phyloP scores from a whole-genome alignment of 2,797 vertebrate genomes.

The Syndactyla subalaris region DNA sequence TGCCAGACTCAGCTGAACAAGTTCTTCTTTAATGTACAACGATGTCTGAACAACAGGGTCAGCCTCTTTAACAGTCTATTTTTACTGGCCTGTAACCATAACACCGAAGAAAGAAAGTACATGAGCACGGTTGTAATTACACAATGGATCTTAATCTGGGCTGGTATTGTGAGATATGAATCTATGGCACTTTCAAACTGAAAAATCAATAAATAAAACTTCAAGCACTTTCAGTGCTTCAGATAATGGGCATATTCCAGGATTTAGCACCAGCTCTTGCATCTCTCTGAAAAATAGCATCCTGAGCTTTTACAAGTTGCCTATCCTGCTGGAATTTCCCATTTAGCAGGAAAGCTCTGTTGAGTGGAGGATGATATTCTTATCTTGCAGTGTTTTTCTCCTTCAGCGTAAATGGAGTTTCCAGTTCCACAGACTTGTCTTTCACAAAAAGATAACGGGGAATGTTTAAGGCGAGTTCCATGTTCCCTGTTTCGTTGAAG shows the following conservation, averaged over 20 bases:
- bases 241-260: slow-evolving; percentile 17
- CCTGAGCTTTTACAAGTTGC: slow-evolving; percentile 12
- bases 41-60: background rate
- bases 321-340: background rate
- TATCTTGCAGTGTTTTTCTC: background rate
- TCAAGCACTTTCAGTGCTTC: background rate
- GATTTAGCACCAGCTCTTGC: slow-evolving; percentile 23
- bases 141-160: slow-evolving; percentile 7
- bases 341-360: background rate
- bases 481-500: background rate
- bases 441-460: background rate
- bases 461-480: background rate
- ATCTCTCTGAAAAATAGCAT: background rate
- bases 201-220: slow-evolving; percentile 59
- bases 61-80: background rate
- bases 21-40: background rate
- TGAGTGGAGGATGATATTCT: background rate
- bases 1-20: background rate
- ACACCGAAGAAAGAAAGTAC: background rate
- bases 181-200: slow-evolving; percentile 48
- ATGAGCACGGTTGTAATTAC: slow-evolving; percentile 20
- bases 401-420: background rate
- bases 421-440: background rate
- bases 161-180: slow-evolving; percentile 27
- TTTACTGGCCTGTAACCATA: background rate